Percentiles rank a stretch among this genome's conserved stretches.
Conservation (phyloP, 2,888 invertebrate species). For the Tiliacea citrago region DNA sequence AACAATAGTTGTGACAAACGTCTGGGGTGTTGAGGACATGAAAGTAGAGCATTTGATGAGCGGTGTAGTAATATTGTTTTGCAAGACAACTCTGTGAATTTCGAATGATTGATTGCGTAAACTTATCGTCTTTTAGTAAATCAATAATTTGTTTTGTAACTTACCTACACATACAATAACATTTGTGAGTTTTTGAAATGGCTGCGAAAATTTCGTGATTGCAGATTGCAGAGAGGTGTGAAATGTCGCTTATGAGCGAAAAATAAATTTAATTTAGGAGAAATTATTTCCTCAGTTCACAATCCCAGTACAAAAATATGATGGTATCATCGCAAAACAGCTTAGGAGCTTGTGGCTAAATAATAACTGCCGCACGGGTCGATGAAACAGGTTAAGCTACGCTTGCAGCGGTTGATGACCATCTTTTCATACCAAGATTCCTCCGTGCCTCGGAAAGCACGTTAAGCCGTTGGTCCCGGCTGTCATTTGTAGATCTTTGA, state of each 20-base stretch:
- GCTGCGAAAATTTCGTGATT: neutral
- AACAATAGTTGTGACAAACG: conserved; percentile 45
- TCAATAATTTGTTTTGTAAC: conserved; percentile 15
- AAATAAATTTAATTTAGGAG: too few species aligned
- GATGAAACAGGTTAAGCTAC: too few species aligned
- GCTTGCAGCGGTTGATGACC: too few species aligned
- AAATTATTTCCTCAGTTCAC: neutral
- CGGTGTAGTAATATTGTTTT: conserved; percentile 30
- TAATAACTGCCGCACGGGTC: too few species aligned
- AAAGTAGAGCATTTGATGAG: conserved; percentile 60
- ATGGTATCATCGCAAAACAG: neutral
- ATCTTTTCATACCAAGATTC: too few species aligned
- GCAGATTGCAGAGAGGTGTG: too few species aligned
- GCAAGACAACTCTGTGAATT: conserved; percentile 33
- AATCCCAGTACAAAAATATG: neutral
- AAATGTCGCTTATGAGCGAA: neutral
- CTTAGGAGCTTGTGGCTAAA: too few species aligned
- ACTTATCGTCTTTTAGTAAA: conserved; percentile 9
- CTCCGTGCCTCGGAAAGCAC: too few species aligned
- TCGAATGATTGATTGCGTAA: conserved; percentile 25
- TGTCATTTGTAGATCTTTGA: too few species aligned
- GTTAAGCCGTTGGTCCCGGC: too few species aligned
- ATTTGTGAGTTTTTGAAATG: conserved; percentile 8
- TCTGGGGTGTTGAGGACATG: conserved; percentile 18
- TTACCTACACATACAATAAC: neutral